phyloP scores from a whole-genome alignment of 2,113 vertebrate species.

The Malurus melanocephalus region DNA sequence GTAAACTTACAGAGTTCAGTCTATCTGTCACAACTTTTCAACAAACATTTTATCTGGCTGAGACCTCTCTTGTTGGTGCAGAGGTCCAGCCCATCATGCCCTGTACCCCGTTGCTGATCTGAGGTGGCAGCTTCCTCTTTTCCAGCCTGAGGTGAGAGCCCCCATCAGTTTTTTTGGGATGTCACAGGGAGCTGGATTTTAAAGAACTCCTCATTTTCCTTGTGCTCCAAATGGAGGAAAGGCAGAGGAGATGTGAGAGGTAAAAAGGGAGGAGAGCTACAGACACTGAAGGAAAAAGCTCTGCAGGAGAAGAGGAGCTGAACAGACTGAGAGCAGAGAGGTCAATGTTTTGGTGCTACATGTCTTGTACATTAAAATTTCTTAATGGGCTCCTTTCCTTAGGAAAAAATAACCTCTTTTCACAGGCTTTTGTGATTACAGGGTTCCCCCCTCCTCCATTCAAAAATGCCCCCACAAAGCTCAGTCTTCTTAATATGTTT shows the following conservation, averaged over 20 bases:
- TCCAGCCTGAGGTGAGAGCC: background rate
- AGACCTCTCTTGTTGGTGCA: background rate
- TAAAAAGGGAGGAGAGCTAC: background rate
- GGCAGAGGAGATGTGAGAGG: background rate
- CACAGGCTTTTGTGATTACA: slow-evolving; percentile 27
- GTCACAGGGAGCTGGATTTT: background rate
- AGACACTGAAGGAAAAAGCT: background rate
- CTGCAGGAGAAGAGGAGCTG: background rate
- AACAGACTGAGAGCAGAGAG: background rate
- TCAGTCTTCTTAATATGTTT: slow-evolving; percentile 29
- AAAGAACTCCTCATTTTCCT: background rate
- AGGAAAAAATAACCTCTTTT: slow-evolving; percentile 8
- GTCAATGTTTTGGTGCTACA: background rate
- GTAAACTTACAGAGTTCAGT: background rate
- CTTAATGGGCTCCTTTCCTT: background rate
- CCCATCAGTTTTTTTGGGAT: background rate
- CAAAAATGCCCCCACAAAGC: slow-evolving; percentile 26
- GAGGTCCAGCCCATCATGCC: fast-evolving
- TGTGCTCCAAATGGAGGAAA: background rate
- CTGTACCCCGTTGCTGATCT: background rate
- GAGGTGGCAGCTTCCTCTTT: background rate
- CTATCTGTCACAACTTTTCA: background rate
- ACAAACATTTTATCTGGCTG: background rate
- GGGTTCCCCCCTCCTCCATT: background rate
- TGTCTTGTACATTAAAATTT: background rate